Evolutionary conservation across 2,888 invertebrate species (phyloP).

Genomic region (Andricus quercusramuli): DNA sequence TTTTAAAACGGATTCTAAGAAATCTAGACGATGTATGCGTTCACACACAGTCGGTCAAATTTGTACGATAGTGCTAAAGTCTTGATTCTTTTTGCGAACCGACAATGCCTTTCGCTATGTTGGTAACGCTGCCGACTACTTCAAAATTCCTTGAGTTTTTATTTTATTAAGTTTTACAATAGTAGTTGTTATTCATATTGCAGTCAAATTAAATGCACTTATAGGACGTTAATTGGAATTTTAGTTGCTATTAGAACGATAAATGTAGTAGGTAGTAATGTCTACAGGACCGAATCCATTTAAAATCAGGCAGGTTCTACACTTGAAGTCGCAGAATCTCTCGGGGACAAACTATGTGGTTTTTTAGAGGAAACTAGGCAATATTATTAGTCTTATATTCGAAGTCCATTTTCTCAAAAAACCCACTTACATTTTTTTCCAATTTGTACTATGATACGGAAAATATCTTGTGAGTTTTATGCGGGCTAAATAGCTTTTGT

Average conservation of each 20-base stretch:
- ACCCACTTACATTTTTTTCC: too few relatives aligned
- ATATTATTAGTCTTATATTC: too few relatives aligned
- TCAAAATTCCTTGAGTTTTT: neutral
- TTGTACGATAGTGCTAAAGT: slow-evolving; percentile 54
- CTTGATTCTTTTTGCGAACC: slow-evolving; percentile 47
- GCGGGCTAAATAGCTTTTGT: too few relatives aligned
- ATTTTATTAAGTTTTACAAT: neutral
- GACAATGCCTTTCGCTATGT: slow-evolving; percentile 28
- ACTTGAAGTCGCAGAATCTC: too few relatives aligned
- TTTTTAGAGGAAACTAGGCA: too few relatives aligned
- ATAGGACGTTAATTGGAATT: slow-evolving; percentile 6
- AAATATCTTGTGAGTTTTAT: too few relatives aligned
- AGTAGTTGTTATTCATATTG: neutral
- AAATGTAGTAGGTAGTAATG: neutral
- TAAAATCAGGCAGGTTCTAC: too few relatives aligned
- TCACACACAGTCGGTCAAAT: slow-evolving; percentile 46
- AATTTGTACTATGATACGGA: too few relatives aligned
- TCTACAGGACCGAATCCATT: too few relatives aligned
- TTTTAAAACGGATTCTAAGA: slow-evolving; percentile 71
- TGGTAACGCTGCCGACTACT: neutral
- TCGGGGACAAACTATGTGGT: too few relatives aligned
- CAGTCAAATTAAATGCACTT: neutral
- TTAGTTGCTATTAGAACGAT: neutral
- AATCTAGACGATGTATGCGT: slow-evolving; percentile 56
- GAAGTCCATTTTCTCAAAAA: too few relatives aligned